Percentiles rank a stretch among this genome's conserved stretches.
Conservation (phyloP, 2,888 invertebrate species). For the Miltochrista miniata region DNA sequence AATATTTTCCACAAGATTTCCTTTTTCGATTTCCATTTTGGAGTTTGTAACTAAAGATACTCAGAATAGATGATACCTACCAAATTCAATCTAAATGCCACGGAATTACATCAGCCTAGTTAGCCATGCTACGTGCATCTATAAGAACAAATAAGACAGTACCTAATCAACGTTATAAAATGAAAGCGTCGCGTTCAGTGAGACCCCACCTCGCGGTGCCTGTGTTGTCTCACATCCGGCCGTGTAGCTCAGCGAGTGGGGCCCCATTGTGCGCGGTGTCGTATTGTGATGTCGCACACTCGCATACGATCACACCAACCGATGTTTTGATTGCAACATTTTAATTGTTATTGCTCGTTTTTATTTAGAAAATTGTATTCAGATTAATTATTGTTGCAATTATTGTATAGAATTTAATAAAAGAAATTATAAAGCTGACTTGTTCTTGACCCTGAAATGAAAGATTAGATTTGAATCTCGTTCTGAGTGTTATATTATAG, state of each 20-base stretch:
- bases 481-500: no score
- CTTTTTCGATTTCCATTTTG: background rate
- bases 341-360: constrained; percentile 14
- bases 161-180: no score
- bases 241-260: background rate
- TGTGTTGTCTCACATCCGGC: constrained; percentile 35
- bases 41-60: background rate
- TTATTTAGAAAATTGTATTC: background rate
- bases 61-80: no score
- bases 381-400: background rate
- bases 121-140: no score
- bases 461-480: no score
- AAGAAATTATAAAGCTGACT: no score
- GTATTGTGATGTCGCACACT: constrained; percentile 1
- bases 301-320: constrained; percentile 16
- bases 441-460: no score
- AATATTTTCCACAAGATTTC: no score
- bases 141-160: no score
- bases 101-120: no score
- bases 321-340: constrained; percentile 27
- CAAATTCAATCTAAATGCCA: no score
- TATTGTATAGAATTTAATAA: background rate
- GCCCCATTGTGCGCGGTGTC: constrained; percentile 15
- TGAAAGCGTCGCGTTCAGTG: constrained; percentile 29
- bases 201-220: constrained; percentile 22